Evolutionary conservation across 2,113 vertebrate genomes (phyloP), one percentile per base, ranked within the genome.

Genomic region (Pygathrix nemaeus): DNA sequence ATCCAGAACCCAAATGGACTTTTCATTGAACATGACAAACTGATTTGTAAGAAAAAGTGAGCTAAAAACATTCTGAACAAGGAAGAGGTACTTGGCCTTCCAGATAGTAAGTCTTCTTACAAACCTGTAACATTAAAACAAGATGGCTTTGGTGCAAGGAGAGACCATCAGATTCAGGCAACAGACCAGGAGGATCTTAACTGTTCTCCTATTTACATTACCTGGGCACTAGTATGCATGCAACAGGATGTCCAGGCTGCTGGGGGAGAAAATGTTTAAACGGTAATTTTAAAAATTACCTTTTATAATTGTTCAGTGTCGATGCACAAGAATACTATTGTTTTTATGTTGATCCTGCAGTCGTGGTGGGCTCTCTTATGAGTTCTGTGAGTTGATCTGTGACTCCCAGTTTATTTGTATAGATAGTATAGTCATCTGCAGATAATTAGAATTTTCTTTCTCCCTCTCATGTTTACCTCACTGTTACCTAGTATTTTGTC

Each of bases 161-260:
- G 14, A 38, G 9, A 59, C 55, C 20, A 17, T 2, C 0, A 5
- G 57, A 50, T 32, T 25, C 32, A 9, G 0, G 10, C 55, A 59
- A 61, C 55, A 2, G 13, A 20, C 1, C 3, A 3, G 25, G 2
- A 45, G 12, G 7, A 30, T 38, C 3, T 8, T 5, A 4, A 20
- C 7, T 1, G 0, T 4, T 3, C 18, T 70, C 68, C 21, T 5
- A 13, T 12, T 16, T 32, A 50, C 10, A 52, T 5, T 20, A 13
- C 8, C 13, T 2, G 5, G 27, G 66, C 1, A 0, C 75, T 1
- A 0, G 16, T 35, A 5, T 10, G 57, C 61, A 14, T 1, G 5
- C 27, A 64, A 64, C 27, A 64, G 61, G 12, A 30, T 6, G 4
- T 30, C 61, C 14, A 64, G 27, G 61, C 61, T 32, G 27, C 61